phyloP scores from a whole-genome alignment of 2,113 vertebrate genomes.

The Trematocara stigmaticum region DNA sequence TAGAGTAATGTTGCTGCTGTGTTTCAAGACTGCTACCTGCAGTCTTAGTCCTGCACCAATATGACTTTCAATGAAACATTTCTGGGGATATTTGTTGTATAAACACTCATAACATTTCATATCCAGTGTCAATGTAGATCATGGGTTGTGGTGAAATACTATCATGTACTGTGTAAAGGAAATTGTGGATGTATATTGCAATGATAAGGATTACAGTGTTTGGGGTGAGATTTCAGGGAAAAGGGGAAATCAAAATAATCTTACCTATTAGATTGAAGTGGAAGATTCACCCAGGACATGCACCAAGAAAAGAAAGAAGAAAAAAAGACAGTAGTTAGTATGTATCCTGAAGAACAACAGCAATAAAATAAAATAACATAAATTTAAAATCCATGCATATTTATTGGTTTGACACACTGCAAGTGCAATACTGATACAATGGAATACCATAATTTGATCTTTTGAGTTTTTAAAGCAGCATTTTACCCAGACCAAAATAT shows the following conservation, averaged over 20 bases:
- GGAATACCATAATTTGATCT: neutral
- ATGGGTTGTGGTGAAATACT: neutral
- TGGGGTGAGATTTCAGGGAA: neutral
- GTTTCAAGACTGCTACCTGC: neutral
- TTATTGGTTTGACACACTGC: neutral
- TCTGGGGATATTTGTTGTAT: neutral
- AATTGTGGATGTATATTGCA: neutral
- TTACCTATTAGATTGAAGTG: slow-evolving; percentile 33
- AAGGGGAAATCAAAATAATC: neutral
- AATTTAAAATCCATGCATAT: neutral
- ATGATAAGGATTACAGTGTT: neutral
- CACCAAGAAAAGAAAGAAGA: neutral
- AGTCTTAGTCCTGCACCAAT: neutral
- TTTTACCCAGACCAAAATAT: neutral
- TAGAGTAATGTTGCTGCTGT: neutral
- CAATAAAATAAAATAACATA: neutral
- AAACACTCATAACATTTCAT: neutral
- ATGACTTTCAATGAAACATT: neutral
- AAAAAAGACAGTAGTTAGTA: neutral
- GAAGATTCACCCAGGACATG: slow-evolving; percentile 4
- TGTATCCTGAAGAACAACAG: neutral
- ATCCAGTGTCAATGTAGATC: neutral
- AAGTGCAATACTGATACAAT: neutral
- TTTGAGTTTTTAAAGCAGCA: neutral
- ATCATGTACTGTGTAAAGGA: neutral